Percentiles rank a stretch among this genome's conserved stretches.
These are phyloP conservation scores for Drosophila falleni DNA, from an alignment of 2,888 invertebrate genomes.

Conservation along the genomic window DNA sequence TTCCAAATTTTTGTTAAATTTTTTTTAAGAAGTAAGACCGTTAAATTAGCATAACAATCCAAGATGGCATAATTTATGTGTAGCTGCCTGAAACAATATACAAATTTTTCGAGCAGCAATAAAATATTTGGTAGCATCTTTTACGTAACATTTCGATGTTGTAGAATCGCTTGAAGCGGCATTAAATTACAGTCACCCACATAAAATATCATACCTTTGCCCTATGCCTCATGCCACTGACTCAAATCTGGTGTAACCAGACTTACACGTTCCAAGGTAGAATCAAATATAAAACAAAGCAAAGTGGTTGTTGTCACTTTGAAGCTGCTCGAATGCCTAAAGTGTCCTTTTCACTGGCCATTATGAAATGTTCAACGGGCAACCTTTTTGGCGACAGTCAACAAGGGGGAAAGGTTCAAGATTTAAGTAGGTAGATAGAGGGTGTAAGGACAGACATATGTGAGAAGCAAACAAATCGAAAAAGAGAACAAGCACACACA, in stretches of 20 bases:
- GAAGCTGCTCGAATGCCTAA: constrained; percentile 67
- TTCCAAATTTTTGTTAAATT: too few species aligned
- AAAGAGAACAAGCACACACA: constrained; percentile 23
- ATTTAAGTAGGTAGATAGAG: background rate
- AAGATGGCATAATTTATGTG: constrained; percentile 46
- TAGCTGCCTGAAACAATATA: constrained; percentile 35
- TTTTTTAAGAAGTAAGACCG: constrained; percentile 13
- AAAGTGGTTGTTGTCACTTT: constrained; percentile 61
- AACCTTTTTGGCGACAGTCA: constrained; percentile 45
- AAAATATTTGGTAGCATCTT: constrained; percentile 40
- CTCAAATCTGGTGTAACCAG: constrained; percentile 5
- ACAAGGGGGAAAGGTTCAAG: constrained; percentile 1
- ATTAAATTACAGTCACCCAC: constrained; percentile 59
- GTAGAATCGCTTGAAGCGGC: constrained; percentile 54
- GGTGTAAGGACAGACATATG: constrained; percentile 3
- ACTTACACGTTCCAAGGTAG: constrained; percentile 38
- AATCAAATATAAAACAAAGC: constrained; percentile 71
- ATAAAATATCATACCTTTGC: constrained; percentile 27
- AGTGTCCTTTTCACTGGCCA: constrained; percentile 72
- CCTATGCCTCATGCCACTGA: background rate
- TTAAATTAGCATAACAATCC: constrained; percentile 46
- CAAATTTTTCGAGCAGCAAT: constrained; percentile 36
- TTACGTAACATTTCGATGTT: constrained; percentile 48
- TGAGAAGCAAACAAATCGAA: constrained; percentile 59
- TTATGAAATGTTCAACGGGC: constrained; percentile 56